phyloP scores from a whole-genome alignment of 2,888 invertebrate species.

The Carabus problematicus region DNA sequence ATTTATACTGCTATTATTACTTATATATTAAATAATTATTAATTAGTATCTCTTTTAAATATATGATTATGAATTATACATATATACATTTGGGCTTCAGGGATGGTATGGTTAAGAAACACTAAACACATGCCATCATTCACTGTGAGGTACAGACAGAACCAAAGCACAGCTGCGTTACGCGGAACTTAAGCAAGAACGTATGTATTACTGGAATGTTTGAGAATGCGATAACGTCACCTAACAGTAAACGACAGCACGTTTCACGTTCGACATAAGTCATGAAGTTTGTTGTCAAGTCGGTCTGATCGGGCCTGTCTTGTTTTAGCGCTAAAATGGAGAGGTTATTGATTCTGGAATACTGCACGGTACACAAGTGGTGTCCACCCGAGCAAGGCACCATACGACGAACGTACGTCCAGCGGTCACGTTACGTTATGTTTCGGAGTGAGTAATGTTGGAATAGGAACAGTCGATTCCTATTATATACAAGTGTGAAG shows the following conservation, averaged over 20 bases:
- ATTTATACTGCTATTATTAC: background rate
- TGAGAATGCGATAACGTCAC: too few relatives aligned
- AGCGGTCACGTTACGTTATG: background rate
- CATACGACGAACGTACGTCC: conserved; percentile 35
- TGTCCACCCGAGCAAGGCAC: conserved; percentile 33
- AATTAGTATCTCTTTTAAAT: conserved; percentile 28
- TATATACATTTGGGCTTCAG: conserved; percentile 27
- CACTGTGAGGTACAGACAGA: conserved; percentile 20
- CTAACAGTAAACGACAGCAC: too few relatives aligned
- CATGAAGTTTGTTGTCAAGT: too few relatives aligned
- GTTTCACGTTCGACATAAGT: too few relatives aligned
- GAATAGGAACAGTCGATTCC: too few relatives aligned
- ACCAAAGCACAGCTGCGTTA: conserved; percentile 10
- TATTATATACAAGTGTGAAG: too few relatives aligned
- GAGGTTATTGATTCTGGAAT: conserved; percentile 6
- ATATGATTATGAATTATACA: conserved; percentile 40
- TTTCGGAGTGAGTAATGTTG: too few relatives aligned
- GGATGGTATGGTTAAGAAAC: conserved; percentile 9
- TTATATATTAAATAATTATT: conserved; percentile 13
- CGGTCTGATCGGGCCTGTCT: too few relatives aligned
- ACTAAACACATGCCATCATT: conserved; percentile 34
- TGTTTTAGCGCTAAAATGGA: too few relatives aligned
- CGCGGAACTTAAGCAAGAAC: conserved; percentile 8
- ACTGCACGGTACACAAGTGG: conserved; percentile 38
- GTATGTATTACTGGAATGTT: conserved; percentile 5